A percentile compares a stretch with the other conserved stretches of the same genome.
phyloP scores from a whole-genome alignment of 2,113 vertebrate species.

The Phylloscopus trochilus region DNA sequence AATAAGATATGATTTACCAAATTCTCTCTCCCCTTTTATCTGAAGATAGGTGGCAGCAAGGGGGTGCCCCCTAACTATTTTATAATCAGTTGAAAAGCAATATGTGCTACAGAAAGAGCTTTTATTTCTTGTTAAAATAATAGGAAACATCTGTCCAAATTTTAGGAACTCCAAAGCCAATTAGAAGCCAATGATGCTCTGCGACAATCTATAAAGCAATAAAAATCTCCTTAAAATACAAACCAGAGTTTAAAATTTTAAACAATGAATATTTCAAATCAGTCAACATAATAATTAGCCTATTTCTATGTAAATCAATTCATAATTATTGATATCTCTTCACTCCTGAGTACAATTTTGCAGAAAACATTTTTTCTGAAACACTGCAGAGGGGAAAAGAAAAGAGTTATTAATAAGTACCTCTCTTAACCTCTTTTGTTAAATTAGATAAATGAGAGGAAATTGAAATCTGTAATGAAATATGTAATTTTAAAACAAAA shows the following conservation, averaged over 20 bases:
- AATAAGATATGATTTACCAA: neutral
- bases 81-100: neutral
- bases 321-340: conserved; percentile 32
- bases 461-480: conserved; percentile 19
- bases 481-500: neutral
- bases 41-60: neutral
- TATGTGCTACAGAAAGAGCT: neutral
- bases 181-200: neutral
- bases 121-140: neutral
- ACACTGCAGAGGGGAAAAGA: neutral
- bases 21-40: neutral
- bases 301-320: conserved; percentile 50
- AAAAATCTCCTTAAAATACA: neutral
- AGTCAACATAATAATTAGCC: conserved; percentile 6
- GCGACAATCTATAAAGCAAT: neutral
- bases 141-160: neutral
- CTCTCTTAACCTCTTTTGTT: conserved; percentile 13
- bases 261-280: neutral
- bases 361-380: conserved; percentile 1
- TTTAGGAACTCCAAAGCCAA: neutral
- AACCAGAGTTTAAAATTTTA: neutral
- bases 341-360: conserved; percentile 1
- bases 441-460: conserved; percentile 9
- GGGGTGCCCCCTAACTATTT: neutral
- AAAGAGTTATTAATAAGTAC: neutral